These are phyloP conservation scores for Polydrusus cervinus DNA, from an alignment of 2,888 invertebrate species.

Conservation along the genomic window DNA sequence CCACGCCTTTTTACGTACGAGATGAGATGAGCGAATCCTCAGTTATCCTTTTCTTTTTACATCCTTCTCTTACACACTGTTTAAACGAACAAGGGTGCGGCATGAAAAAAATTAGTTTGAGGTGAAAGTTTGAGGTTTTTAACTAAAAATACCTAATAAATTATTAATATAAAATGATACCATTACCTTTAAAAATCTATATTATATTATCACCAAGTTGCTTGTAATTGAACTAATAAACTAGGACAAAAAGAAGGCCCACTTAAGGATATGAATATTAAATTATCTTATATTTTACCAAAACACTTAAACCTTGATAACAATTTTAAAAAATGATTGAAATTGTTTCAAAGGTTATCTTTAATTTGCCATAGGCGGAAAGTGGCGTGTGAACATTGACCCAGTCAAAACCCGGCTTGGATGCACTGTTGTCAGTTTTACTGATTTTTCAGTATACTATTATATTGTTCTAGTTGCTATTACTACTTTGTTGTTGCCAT, in stretches of 20 bases:
- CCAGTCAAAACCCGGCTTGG: neutral
- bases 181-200: slow-evolving; percentile 13
- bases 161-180: neutral
- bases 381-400: slow-evolving; percentile 29
- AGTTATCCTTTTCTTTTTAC: neutral
- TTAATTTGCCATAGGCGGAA: slow-evolving; percentile 7
- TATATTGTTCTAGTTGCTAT: neutral
- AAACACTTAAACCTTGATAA: slow-evolving; percentile 14
- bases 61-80: neutral
- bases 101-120: too few relatives aligned
- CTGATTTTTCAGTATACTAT: neutral
- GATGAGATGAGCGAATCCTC: too few relatives aligned
- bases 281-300: slow-evolving; percentile 11
- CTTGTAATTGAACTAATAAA: neutral
- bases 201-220: slow-evolving; percentile 5
- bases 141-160: neutral
- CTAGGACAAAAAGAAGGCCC: neutral
- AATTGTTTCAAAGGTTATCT: slow-evolving; percentile 32
- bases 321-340: neutral
- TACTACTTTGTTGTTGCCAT: too few relatives aligned
- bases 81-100: neutral
- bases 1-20: too few relatives aligned
- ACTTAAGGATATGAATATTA: slow-evolving; percentile 8
- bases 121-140: neutral
- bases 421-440: neutral